Base-by-base conservation (phyloP, 2,888 invertebrate species). In the Eremobia ochroleuca region DNA sequence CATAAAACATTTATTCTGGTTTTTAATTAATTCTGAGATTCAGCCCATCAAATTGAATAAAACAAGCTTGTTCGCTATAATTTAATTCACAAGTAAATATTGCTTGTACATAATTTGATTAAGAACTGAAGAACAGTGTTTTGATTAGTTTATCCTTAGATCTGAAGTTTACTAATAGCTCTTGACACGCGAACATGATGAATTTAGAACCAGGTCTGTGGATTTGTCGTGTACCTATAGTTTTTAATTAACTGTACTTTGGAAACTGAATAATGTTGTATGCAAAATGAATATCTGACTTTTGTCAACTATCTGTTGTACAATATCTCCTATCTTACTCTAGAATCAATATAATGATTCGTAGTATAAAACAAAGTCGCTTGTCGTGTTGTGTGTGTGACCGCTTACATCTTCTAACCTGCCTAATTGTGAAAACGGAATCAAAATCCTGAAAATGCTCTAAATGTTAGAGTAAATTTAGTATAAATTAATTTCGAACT, bases 41-140 rank as follows among this genome's bases (percentile, higher is more conserved):
- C 25, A 74, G 79, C 65, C 77, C 67, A 83, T 77, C 67, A 82
- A 84, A 85, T 83, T 85, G 79, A 80, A 88, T 83, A 81, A 87
- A 88, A 66, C 71, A 66, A 73, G 76, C 78, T 82, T 87, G 73
- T 85, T 85, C 79, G 55, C 40, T 80, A 66, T 81, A 82, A 86
- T 87, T 86, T 85, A 87, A 89, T 88, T 90, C 77, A 77, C 72
- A 82, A 87, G 83, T 90, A 87, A 90, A 89, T 86, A 88, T 87
- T 88, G 83, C 87, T 88, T 82, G 78, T 85, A 84, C 75, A 83
- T 88, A 84, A 90, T 87, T 90, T 87, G 81, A 88, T 90, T 85
- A 89, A 79, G 70, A 85, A 79, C 72, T 79, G 85, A 81, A 83
- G 80, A 82, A 85, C 86, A 88, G 81, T 85, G 81, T 88, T 88